A percentile compares a stretch with the other conserved stretches of the same genome.
Evolutionary conservation across 2,888 invertebrate genomes (phyloP).

Genomic region (Azorinus chamasolen): DNA sequence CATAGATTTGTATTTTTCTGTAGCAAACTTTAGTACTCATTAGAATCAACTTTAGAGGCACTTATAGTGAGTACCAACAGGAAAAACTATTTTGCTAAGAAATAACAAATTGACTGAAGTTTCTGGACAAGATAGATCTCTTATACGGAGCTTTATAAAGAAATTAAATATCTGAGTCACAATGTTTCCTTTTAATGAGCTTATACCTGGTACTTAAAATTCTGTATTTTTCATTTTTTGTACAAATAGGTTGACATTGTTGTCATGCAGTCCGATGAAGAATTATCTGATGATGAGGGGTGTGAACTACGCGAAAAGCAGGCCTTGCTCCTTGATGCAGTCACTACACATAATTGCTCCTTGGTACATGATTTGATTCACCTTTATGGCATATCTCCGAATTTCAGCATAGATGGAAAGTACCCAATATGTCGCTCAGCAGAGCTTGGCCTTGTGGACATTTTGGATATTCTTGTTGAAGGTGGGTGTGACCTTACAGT

Average conservation of each 20-base stretch:
- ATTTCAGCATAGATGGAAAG: slow-evolving; percentile 67
- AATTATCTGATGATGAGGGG: neutral
- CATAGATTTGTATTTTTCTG: no score
- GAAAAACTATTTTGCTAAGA: no score
- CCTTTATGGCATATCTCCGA: slow-evolving; percentile 67
- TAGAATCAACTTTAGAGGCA: no score
- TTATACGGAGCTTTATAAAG: no score
- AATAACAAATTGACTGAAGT: no score
- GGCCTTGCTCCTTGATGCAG: slow-evolving; percentile 57
- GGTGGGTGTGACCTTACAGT: slow-evolving; percentile 72
- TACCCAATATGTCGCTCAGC: slow-evolving; percentile 75
- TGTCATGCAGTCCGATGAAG: neutral
- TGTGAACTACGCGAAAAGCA: no score
- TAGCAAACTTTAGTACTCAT: no score
- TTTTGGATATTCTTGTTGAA: slow-evolving; percentile 75
- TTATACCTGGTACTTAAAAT: no score
- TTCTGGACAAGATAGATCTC: no score
- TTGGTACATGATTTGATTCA: slow-evolving; percentile 61
- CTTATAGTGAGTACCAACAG: no score
- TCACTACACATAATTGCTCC: slow-evolving; percentile 58
- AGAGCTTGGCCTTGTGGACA: slow-evolving; percentile 65
- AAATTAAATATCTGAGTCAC: no score
- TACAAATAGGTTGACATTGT: neutral
- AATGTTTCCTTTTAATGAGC: no score
- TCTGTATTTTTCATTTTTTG: neutral